Conservation (phyloP, 2,888 invertebrate genomes). For the Kuschelorhynchus macadamiae region DNA sequence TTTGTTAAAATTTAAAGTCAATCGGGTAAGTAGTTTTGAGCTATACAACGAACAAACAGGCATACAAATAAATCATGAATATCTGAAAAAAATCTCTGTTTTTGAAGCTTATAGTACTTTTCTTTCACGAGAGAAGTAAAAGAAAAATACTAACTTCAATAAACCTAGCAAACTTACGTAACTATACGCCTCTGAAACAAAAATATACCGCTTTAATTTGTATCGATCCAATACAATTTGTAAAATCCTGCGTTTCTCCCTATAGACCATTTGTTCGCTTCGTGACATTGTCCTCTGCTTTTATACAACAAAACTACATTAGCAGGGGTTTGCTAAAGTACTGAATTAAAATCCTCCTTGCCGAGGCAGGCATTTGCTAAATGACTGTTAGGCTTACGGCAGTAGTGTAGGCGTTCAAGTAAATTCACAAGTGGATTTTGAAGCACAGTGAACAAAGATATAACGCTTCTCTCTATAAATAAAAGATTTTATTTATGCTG, state of each 20-base stretch:
- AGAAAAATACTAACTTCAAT: no score
- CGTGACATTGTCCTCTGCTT: constrained; percentile 40
- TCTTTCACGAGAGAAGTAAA: no score
- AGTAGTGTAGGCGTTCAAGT: constrained; percentile 36
- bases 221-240: constrained; percentile 22
- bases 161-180: no score
- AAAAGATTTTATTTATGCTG: not conserved
- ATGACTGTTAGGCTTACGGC: constrained; percentile 37
- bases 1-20: no score
- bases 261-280: constrained; percentile 36
- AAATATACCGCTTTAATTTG: not conserved
- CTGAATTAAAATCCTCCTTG: constrained; percentile 43
- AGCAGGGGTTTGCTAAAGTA: constrained; percentile 36
- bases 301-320: constrained; percentile 44
- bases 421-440: constrained; percentile 12
- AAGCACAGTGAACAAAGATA: not conserved
- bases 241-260: constrained; percentile 14
- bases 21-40: no score
- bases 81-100: no score
- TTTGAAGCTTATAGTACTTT: no score
- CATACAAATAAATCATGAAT: no score
- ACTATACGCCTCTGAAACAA: not conserved
- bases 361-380: constrained; percentile 36
- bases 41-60: no score
- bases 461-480: no score